A percentile compares a stretch with the other conserved stretches of the same genome.
phyloP scores from a whole-genome alignment of 2,888 invertebrate genomes.

The Mythimna loreyi region DNA sequence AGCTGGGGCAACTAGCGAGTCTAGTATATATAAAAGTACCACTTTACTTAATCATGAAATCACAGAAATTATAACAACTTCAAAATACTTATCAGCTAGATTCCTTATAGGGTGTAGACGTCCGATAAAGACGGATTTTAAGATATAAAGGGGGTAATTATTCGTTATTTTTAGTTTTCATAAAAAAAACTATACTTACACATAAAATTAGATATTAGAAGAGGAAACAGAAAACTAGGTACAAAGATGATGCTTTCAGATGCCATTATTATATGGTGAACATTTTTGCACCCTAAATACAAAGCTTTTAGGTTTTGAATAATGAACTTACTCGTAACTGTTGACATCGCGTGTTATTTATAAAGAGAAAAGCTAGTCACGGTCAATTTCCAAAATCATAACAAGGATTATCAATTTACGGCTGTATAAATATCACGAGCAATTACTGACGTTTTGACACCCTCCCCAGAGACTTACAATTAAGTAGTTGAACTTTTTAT shows the following conservation, averaged over 20 bases:
- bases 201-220: too few relatives aligned
- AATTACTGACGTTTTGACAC: conserved; percentile 39
- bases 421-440: conserved; percentile 46
- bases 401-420: conserved; percentile 67
- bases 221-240: too few relatives aligned
- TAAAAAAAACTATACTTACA: too few relatives aligned
- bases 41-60: too few relatives aligned
- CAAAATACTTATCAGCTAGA: too few relatives aligned
- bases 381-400: conserved; percentile 45
- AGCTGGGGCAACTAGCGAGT: too few relatives aligned
- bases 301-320: conserved; percentile 16
- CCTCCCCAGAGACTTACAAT: conserved; percentile 25
- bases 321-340: conserved; percentile 11
- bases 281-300: neutral
- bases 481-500: conserved; percentile 11
- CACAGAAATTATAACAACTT: too few relatives aligned
- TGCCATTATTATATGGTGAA: neutral
- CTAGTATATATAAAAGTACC: too few relatives aligned
- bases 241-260: neutral
- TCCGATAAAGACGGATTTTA: too few relatives aligned
- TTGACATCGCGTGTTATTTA: conserved; percentile 42
- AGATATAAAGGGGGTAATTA: too few relatives aligned
- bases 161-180: too few relatives aligned
- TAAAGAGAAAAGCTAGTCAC: conserved; percentile 60
- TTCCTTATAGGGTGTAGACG: too few relatives aligned